Evolutionary conservation across 2,113 vertebrate genomes (phyloP), one percentile per base, ranked within the genome.

Genomic region (Sebastes schlegelii): DNA sequence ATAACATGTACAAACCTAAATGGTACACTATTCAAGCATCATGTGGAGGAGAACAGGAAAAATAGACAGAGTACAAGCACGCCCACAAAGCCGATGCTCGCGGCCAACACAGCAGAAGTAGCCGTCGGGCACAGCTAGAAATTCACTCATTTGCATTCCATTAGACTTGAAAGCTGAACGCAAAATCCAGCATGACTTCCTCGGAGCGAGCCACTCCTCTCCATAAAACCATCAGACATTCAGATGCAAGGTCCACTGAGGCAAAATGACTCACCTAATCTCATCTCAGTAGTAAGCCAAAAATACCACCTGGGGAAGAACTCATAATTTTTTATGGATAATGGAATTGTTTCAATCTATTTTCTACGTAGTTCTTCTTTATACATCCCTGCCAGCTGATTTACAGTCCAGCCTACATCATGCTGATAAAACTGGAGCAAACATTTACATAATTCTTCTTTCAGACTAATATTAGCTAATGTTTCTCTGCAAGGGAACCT

Each of bases 81-180:
- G 34, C 71, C 77, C 66, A 79, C 52, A 75, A 49, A 60, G 54
- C 34, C 6, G 48, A 62, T 23, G 71, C 76, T 72, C 14, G 71
- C 46, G 4, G 85, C 74, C 23, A 62, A 49, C 70, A 74, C 65
- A 13, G 57, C 46, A 77, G 55, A 70, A 79, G 43, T 34, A 75
- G 52, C 58, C 9, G 48, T 54, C 9, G 26, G 19, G 11, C 67
- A 21, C 23, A 4, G 49, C 69, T 80, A 14, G 12, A 55, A 65
- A 82, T 74, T 46, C 11, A 58, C 79, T 91, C 70, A 88, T 91
- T 92, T 88, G 80, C 80, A 88, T 91, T 68, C 75, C 46, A 84
- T 89, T 85, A 76, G 77, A 88, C 74, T 74, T 85, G 72, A 87
- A 91, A 89, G 72, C 82, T 74, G 64, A 60, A 80, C 51, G 79